Evolutionary conservation across 2,797 vertebrate genomes (phyloP).

Genomic region (Melanotaenia trifasciata): DNA sequence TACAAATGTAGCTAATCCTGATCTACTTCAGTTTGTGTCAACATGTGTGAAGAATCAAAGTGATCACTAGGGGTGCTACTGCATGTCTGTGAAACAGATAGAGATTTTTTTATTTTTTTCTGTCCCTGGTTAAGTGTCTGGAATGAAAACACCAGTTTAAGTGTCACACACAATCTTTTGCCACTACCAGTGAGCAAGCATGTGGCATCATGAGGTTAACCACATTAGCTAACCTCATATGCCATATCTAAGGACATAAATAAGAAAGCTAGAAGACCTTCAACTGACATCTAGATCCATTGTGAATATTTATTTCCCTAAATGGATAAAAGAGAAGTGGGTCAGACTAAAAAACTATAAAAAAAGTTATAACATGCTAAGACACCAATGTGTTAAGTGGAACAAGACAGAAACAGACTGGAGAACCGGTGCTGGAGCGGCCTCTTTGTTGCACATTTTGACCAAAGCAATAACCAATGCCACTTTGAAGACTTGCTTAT

Average conservation of each 20-base stretch:
- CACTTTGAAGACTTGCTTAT: slow-evolving; percentile 1
- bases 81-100: neutral
- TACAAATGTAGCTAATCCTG: slow-evolving; percentile 34
- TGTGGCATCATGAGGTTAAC: neutral
- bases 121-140: neutral
- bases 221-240: neutral
- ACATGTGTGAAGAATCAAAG: slow-evolving; percentile 34
- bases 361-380: neutral
- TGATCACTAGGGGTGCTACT: slow-evolving; percentile 3
- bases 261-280: neutral
- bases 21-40: slow-evolving; percentile 20
- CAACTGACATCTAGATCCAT: neutral
- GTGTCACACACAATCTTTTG: neutral
- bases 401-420: neutral
- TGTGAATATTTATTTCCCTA: neutral
- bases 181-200: neutral
- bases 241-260: neutral
- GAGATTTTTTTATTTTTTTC: neutral
- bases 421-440: neutral
- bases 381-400: neutral
- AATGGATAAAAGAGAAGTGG: neutral
- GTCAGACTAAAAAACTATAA: neutral
- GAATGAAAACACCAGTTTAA: neutral
- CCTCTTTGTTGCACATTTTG: neutral
- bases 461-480: slow-evolving; percentile 6